Evolutionary conservation across 2,797 vertebrate species (phyloP), one percentile per base, ranked within the genome.

Genomic region (Mareca strepera): DNA sequence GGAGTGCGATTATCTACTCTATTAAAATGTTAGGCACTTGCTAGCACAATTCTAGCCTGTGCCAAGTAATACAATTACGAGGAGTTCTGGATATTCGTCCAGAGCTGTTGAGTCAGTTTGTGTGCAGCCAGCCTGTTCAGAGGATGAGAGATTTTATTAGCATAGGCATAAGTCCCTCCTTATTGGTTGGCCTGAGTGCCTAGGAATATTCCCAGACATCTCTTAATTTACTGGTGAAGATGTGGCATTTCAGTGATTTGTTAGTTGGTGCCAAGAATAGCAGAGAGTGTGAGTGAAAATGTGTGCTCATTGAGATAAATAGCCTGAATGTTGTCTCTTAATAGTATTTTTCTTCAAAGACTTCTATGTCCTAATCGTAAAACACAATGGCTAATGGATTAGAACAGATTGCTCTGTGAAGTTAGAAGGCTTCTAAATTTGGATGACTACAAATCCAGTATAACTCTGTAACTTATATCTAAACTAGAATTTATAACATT

Each of bases 121-220:
- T 39, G 17, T 73, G 41, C 74, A 48, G 64, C 21, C 37, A 94
- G 37, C 17, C 43, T 39, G 3, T 48, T 46, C 75, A 69, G 33
- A 77, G 31, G 75, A 73, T 28, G 53, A 58, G 46, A 63, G 33
- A 72, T 31, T 63, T 73, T 64, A 50, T 76, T 90, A 87, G 26
- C 7, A 28, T 12, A 46, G 43, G 9, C 0, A 0, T 10, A 72
- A 41, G 15, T 53, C 23, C 8, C 53, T 81, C 39, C 48, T 33
- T 3, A 9, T 29, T 41, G 48, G 18, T 70, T 75, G 58, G 41
- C 22, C 66, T 55, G 23, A 43, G 9, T 69, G 60, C 33, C 62
- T 41, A 12, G 35, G 26, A 85, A 28, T 56, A 70, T 78, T 64
- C 18, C 39, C 46, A 70, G 56, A 28, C 22, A 7, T 12, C 14